Evolutionary conservation across 2,113 vertebrate species (phyloP), one percentile per base, ranked within the genome.

Genomic region (Gymnogyps californianus): DNA sequence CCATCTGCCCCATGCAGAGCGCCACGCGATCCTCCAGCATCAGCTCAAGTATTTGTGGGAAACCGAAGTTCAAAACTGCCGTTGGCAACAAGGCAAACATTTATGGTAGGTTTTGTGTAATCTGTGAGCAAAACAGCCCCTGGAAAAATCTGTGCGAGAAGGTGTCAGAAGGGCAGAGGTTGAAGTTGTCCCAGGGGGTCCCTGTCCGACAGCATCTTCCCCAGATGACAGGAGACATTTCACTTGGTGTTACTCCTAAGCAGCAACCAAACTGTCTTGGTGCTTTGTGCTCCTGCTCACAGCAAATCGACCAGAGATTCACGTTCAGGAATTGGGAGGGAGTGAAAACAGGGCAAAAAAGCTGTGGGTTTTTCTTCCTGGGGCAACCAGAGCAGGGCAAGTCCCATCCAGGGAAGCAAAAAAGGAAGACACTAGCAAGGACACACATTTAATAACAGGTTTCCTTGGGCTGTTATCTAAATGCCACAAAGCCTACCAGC

Each of bases 331-430:
- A 16, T 12, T 3, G 46, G 34, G 47, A 58, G 4, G 5, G 52
- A 52, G 25, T 9, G 52, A 59, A 83, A 88, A 49, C 0, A 2
- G 2, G 18, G 32, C 6, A 0, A 8, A 25, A 31, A 21, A 26
- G 3, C 11, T 6, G 28, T 9, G 6, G 4, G 8, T 0, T 5
- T 29, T 7, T 40, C 57, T 15, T 29, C 29, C 22, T n/a, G 6
- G 24, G 16, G 10, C 9, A 87, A 59, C 26, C 46, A 34, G 72
- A 90, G 54, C 38, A 10, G 11, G 44, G 28, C 22, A 25, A 17
- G n/a, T 29, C 31, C n/a, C 67, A 25, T 5, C 54, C 61, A 21
- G 36, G 61, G 71, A 24, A 40, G 40, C 15, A 40, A 21, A 51
- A 26, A 38, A 31, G 21, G 66, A 26, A 72, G 76, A 54, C 16